Evolutionary conservation across 2,797 vertebrate species (phyloP).

Genomic region (Acomys russatus): DNA sequence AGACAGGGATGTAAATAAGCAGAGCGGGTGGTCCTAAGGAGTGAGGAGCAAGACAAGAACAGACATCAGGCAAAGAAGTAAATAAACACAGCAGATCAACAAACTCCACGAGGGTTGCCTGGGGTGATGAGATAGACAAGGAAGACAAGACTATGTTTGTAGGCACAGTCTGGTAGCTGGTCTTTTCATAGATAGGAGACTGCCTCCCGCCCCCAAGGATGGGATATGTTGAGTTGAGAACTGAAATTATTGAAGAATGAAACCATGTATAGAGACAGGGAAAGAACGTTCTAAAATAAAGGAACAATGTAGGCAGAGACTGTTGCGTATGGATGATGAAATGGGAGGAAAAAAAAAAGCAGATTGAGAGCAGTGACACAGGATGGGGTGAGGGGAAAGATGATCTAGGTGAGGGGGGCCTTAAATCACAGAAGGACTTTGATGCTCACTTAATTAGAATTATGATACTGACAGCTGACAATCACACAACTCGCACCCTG

Average conservation of each 20-base stretch:
- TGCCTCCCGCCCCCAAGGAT: not conserved
- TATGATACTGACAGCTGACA: not conserved
- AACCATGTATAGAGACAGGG: not conserved
- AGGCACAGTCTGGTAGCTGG: not conserved
- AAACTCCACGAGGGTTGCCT: rapidly evolving
- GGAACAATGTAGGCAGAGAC: not conserved
- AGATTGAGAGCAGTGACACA: rapidly evolving
- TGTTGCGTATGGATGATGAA: rapidly evolving
- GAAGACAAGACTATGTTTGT: not conserved
- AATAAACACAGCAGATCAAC: not conserved
- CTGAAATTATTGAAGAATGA: not conserved
- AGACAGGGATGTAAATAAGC: not conserved
- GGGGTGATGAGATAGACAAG: rapidly evolving
- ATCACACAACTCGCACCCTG: not conserved
- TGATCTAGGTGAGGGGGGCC: rapidly evolving
- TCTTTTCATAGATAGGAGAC: not conserved
- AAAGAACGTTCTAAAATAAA: too few species aligned
- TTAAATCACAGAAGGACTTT: not conserved
- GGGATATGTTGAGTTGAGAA: not conserved
- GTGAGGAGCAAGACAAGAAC: not conserved
- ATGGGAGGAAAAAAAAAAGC: not conserved
- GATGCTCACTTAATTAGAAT: not conserved
- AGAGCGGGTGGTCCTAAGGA: too few species aligned
- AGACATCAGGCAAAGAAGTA: not conserved
- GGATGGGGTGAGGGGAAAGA: not conserved